phyloP scores from a whole-genome alignment of 1,140 invertebrate species.

The Camponotus vicinus region DNA sequence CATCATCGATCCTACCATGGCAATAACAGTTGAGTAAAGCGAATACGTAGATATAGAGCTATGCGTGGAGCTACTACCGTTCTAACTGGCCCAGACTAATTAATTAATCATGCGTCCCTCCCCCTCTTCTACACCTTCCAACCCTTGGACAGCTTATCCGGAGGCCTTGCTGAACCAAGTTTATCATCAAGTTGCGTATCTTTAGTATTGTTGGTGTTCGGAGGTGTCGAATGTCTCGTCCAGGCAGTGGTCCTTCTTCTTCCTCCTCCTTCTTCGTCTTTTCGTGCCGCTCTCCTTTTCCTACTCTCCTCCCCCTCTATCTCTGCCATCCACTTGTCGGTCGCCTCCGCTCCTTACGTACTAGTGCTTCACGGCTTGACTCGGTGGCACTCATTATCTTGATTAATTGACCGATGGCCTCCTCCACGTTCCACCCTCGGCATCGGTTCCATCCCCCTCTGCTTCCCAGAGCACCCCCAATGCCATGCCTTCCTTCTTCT shows the following conservation, averaged over 20 bases:
- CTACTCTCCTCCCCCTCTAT: conserved; percentile 43
- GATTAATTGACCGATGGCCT: conserved; percentile 86
- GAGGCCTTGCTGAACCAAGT: conserved; percentile 83
- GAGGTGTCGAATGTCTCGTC: conserved; percentile 85
- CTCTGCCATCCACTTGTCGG: conserved; percentile 57
- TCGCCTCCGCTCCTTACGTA: conserved; percentile 59
- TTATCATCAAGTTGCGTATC: conserved; percentile 85
- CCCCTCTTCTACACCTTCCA: conserved; percentile 54
- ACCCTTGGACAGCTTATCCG: conserved; percentile 84
- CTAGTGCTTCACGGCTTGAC: conserved; percentile 73
- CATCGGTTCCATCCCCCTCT: conserved; percentile 26
- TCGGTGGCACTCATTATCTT: conserved; percentile 85
- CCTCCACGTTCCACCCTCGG: conserved; percentile 51
- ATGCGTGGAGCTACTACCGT: conserved; percentile 66
- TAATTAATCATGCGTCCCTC: conserved; percentile 84
- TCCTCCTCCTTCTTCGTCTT: conserved; percentile 69
- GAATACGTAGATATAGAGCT: conserved; percentile 44
- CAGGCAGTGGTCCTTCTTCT: conserved; percentile 78
- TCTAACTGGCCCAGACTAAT: conserved; percentile 84
- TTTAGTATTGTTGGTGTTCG: conserved; percentile 83
- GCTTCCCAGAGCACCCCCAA: not conserved
- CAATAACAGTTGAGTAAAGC: conserved; percentile 58
- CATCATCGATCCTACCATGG: conserved; percentile 62
- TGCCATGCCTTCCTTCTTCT: conserved; percentile 28
- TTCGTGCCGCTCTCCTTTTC: conserved; percentile 58